Evolutionary conservation across 2,888 invertebrate species (phyloP), one percentile per base, ranked within the genome.

Genomic region (Resseliella maxima): DNA sequence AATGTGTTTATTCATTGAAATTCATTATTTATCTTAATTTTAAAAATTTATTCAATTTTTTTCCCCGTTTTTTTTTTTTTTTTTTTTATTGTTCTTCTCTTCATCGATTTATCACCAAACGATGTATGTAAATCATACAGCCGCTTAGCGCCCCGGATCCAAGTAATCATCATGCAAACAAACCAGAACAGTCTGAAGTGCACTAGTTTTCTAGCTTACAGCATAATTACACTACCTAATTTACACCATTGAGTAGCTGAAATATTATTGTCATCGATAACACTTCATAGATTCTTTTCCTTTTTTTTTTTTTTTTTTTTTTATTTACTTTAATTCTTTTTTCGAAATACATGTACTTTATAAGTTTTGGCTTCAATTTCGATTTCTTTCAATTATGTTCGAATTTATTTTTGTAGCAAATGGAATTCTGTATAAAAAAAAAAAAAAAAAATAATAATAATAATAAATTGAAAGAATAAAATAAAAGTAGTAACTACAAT

Each of bases 151-250:
- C 95, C 90, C 94, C 95, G 91, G 96, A 96, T 92, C 95, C 95
- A 92, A 95, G 95, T 91, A 96, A 95, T 92, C 96, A 95, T 92
- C 95, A 95, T 92, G 90, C 95, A 90, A 91, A 92, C 91, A 95
- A 95, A 92, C 94, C 95, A 91, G 96, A 96, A 93, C 94, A 95
- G 91, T 95, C 95, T 90, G 96, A 96, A 93, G 95, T 95, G 92
- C 95, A 95, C 94, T 95, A 94, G 91, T 86, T 87, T 86, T 72
- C 72, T 72, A 72, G 72, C 72, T 72, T 72, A 72, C 72, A 72
- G 72, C 72, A 72, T 72, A 72, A 72, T 72, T 72, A 72, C 72
- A 72, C 72, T 72, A 72, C 35, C 72, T 72, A 72, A 72, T 72
- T 72, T 72, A 72, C 72, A 72, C 31, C 72, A 72, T 72, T 72